Base-by-base conservation (phyloP, 1,140 invertebrate genomes). In the Scaptomyza graminum region DNA sequence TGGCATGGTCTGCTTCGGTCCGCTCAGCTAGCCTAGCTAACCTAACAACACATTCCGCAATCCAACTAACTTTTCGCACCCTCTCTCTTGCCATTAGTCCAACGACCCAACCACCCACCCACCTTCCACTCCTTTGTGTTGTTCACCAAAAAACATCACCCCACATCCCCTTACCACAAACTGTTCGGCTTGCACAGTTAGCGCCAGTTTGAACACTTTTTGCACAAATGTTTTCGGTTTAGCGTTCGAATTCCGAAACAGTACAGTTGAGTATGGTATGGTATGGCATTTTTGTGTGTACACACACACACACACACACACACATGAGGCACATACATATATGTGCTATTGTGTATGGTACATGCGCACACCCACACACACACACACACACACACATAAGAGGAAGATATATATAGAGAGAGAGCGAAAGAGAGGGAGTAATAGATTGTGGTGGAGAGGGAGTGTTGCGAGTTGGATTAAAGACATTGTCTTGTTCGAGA, bases 181-280 rank as follows among this genome's bases (percentile, higher is more conserved):
- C 28, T 18, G 31, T 41, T 5, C 12, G 25, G 25, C 43, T 49
- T 37, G 60, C 62, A 74, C 57, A 49, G 60, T 70, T 75, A 60
- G 62, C 69, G 46, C 39, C 71, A 68, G 65, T 74, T 79, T 74
- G 79, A 82, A 82, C 74, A 82, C 74, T 80, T 74, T 82, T 85
- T 71, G 81, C 78, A 43, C 60, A 67, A 84, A 83, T 83, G 80
- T 76, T 72, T 83, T 83, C 67, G 79, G 79, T 83, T 83, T 60
- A 76, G 66, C 85, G 75, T 82, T 85, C 78, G 75, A 85, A 85
- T 85, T 85, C 82, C 82, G 75, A 63, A 77, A 83, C 82, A 85
- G 82, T 85, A 85, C 82, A 85, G 82, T 85, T 85, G 82, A 87
- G 82, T 85, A 85, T 87, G 82, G 77, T 75, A 87, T n/a, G 41